Evolutionary conservation across 2,113 vertebrate genomes (phyloP).

Genomic region (Isichthys henryi): DNA sequence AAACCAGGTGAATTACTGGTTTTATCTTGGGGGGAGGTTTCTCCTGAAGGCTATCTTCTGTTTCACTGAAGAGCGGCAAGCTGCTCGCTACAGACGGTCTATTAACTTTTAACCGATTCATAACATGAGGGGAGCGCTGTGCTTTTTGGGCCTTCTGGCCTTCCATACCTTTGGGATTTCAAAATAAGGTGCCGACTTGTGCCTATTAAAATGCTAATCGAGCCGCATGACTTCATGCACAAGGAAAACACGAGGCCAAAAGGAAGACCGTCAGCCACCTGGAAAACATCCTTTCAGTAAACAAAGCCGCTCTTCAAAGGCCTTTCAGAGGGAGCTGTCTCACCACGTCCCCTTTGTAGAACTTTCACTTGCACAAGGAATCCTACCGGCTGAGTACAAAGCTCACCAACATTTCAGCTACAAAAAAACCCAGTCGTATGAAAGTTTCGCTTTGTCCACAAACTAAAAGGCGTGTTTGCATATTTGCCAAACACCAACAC

Average conservation of each 20-base stretch:
- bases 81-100: not conserved
- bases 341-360: not conserved
- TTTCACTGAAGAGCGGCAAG: not conserved
- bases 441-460: not conserved
- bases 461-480: not conserved
- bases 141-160: not conserved
- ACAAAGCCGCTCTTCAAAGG: slow-evolving; percentile 7
- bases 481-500: not conserved
- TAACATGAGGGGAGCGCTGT: not conserved
- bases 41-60: not conserved
- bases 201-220: slow-evolving; percentile 5
- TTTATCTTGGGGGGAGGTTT: not conserved
- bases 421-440: not conserved
- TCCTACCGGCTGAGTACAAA: not conserved
- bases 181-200: not conserved
- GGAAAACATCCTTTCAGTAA: slow-evolving; percentile 18
- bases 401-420: not conserved
- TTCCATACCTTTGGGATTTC: not conserved
- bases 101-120: not conserved
- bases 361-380: not conserved
- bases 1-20: not conserved
- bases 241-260: not conserved
- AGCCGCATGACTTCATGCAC: not conserved
- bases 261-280: not conserved
- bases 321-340: not conserved